These are phyloP conservation scores for Leptosomus discolor DNA, from an alignment of 2,113 vertebrate species.

Conservation along the genomic window DNA sequence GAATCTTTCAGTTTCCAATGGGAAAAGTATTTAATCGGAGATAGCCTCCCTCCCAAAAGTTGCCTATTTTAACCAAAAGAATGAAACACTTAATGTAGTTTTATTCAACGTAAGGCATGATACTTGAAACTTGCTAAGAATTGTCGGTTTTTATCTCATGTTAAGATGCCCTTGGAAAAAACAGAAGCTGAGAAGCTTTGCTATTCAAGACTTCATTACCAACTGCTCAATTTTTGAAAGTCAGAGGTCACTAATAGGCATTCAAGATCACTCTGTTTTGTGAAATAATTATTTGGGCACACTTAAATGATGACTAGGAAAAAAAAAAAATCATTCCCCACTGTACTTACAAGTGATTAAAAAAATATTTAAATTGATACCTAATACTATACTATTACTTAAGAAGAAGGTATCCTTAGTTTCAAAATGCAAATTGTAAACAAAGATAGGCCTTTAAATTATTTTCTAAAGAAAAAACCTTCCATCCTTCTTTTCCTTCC, in stretches of 20 bases:
- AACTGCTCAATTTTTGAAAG: not conserved
- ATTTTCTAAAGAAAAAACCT: not conserved
- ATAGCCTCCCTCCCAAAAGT: not conserved
- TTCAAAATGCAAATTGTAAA: not conserved
- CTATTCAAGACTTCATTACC: not conserved
- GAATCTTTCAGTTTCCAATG: not conserved
- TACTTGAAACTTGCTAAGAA: not conserved
- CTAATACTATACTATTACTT: not conserved
- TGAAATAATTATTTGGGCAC: not conserved
- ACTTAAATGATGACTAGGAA: not conserved
- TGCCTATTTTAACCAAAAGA: not conserved
- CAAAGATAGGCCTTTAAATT: not conserved
- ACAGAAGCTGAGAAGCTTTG: not conserved
- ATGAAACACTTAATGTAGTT: not conserved
- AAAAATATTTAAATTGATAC: not conserved
- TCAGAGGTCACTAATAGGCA: not conserved
- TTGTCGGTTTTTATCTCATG: not conserved
- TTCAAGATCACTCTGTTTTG: not conserved
- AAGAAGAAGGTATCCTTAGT: not conserved
- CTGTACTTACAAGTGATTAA: not conserved
- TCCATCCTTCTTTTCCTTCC: not conserved
- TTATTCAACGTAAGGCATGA: not conserved
- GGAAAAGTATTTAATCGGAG: not conserved
- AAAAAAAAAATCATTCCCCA: not conserved
- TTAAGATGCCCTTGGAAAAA: not conserved